These are phyloP conservation scores for Anomalospiza imberbis DNA, from an alignment of 2,797 vertebrate species.

Conservation along the genomic window DNA sequence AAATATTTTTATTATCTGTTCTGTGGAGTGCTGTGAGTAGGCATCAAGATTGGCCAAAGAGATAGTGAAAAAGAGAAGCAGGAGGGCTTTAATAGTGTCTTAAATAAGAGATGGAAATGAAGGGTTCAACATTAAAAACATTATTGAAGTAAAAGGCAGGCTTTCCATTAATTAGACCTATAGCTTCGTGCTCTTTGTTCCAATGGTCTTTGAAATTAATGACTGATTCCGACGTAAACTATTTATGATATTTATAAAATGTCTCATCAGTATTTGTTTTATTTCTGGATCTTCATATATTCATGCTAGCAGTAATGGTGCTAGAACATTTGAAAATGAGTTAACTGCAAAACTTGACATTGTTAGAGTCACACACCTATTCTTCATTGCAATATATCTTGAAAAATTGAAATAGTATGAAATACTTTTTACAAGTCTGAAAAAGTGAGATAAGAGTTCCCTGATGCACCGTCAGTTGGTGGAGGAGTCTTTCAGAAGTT, in stretches of 20 bases:
- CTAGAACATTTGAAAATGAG: not conserved
- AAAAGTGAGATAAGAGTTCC: not conserved
- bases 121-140: not conserved
- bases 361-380: not conserved
- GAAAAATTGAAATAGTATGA: not conserved
- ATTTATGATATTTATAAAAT: not conserved
- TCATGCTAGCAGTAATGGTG: not conserved
- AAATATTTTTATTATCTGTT: not conserved
- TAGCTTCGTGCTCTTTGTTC: not conserved
- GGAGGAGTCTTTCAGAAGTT: not conserved
- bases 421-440: not conserved
- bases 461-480: not conserved
- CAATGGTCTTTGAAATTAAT: not conserved
- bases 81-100: not conserved
- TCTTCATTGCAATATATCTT: not conserved
- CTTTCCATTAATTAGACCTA: not conserved
- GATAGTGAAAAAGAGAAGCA: not conserved
- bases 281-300: not conserved
- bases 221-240: not conserved
- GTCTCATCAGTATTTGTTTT: not conserved
- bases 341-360: not conserved
- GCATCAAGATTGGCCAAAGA: not conserved
- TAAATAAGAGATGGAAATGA: not conserved
- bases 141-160: not conserved
- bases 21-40: not conserved